Conservation (phyloP, 2,888 invertebrate genomes). For the Ferrisia virgata region DNA sequence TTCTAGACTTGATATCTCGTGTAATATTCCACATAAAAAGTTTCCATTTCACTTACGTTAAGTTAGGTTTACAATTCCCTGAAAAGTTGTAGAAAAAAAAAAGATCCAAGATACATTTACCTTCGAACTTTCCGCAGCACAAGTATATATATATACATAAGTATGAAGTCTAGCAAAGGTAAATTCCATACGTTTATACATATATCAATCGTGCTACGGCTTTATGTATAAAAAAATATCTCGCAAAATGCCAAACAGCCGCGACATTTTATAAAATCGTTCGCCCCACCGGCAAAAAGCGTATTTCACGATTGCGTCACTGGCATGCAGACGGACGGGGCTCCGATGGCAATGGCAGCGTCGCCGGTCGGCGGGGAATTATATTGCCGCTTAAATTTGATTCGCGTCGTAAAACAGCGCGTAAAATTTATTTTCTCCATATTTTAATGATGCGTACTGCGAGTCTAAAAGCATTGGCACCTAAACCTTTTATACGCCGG, state of each 20-base stretch:
- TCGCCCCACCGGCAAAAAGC: not conserved
- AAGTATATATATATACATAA: too few species aligned
- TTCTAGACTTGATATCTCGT: too few species aligned
- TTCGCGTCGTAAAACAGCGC: constrained; percentile 11
- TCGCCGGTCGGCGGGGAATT: not conserved
- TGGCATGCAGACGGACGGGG: too few species aligned
- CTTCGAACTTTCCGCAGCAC: too few species aligned
- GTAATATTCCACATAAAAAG: too few species aligned
- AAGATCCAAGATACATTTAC: too few species aligned
- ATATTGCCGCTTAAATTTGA: constrained; percentile 7
- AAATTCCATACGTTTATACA: not conserved
- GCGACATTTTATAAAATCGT: not conserved
- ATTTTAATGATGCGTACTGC: constrained; percentile 21
- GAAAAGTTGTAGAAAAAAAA: too few species aligned
- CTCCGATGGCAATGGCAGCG: too few species aligned
- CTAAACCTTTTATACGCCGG: constrained; percentile 4
- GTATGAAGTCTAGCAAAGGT: too few species aligned
- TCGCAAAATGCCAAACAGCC: not conserved
- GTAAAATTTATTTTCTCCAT: constrained; percentile 25
- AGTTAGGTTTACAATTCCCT: too few species aligned
- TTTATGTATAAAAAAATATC: not conserved
- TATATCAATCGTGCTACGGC: not conserved
- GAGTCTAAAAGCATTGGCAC: constrained; percentile 21
- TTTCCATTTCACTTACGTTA: too few species aligned
- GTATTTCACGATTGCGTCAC: not conserved